A percentile compares a stretch with the other conserved stretches of the same genome.
Evolutionary conservation across 2,888 invertebrate genomes (phyloP).

Genomic region (Pycnomerus fuliginosus): DNA sequence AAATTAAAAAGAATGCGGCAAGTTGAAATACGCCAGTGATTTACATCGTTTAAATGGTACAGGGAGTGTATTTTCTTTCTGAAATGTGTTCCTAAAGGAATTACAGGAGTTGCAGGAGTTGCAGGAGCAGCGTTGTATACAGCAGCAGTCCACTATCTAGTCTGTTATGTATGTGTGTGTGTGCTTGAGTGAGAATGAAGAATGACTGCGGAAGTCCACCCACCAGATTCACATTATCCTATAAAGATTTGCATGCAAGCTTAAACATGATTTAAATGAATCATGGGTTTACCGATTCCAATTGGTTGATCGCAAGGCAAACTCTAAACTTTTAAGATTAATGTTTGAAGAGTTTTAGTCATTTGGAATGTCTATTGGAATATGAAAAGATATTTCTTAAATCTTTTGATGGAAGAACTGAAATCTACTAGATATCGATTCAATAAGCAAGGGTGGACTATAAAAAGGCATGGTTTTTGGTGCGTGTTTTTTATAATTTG

Average conservation of each 20-base stretch:
- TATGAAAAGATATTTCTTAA: too few relatives aligned
- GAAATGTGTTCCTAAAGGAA: conserved; percentile 20
- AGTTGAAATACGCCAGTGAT: conserved; percentile 10
- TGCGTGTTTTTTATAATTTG: too few relatives aligned
- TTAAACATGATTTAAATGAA: conserved; percentile 29
- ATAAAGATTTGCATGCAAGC: conserved; percentile 26
- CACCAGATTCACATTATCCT: conserved; percentile 22
- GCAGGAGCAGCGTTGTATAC: conserved; percentile 10
- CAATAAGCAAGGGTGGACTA: too few relatives aligned
- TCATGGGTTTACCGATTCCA: too few relatives aligned
- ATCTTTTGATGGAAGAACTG: too few relatives aligned
- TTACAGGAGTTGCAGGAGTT: conserved; percentile 5
- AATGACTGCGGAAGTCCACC: conserved; percentile 26
- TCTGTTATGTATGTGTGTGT: conserved; percentile 7
- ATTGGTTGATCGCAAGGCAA: too few relatives aligned
- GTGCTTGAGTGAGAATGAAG: conserved; percentile 24
- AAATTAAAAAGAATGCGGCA: conserved; percentile 11
- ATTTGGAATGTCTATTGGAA: too few relatives aligned
- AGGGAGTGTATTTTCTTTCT: conserved; percentile 14
- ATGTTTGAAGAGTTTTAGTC: too few relatives aligned
- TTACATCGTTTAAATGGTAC: conserved; percentile 14
- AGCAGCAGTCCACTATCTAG: conserved; percentile 9
- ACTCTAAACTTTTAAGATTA: too few relatives aligned
- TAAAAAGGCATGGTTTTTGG: too few relatives aligned
- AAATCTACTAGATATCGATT: too few relatives aligned